A percentile compares a stretch with the other conserved stretches of the same genome.
Evolutionary conservation across 2,113 vertebrate species (phyloP).

Genomic region (Siphamia tubifer): DNA sequence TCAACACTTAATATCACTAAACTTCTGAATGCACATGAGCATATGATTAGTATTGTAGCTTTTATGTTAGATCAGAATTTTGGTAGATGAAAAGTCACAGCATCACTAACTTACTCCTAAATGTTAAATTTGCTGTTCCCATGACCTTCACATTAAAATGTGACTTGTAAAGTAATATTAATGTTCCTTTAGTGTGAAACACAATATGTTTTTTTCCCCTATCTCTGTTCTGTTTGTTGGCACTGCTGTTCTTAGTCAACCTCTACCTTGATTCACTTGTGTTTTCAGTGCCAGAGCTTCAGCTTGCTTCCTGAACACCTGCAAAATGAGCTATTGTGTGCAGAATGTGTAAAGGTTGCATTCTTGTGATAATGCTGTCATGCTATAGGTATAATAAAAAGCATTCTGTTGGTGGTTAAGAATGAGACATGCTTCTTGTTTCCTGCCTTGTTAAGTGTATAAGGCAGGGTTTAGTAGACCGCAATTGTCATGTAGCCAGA

Average conservation of each 20-base stretch:
- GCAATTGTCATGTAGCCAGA: constrained; percentile 54
- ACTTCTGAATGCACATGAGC: background rate
- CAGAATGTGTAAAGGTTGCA: constrained; percentile 26
- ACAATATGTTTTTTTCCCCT: background rate
- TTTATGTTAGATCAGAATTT: no score
- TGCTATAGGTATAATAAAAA: constrained; percentile 21
- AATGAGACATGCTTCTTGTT: constrained; percentile 15
- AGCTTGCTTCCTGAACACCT: background rate
- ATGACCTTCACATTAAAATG: no score
- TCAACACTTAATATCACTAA: background rate
- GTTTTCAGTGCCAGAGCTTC: constrained; percentile 22
- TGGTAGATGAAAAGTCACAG: no score
- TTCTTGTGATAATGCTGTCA: constrained; percentile 21
- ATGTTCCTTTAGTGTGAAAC: background rate
- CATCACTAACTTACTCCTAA: no score
- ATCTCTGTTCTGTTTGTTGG: background rate
- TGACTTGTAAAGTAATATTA: no score
- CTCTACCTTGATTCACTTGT: constrained; percentile 20
- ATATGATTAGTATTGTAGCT: background rate
- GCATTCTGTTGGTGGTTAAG: constrained; percentile 50
- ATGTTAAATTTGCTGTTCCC: no score
- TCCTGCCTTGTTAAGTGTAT: constrained; percentile 41
- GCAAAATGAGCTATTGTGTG: constrained; percentile 12
- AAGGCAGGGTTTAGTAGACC: constrained; percentile 53
- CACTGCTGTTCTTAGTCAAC: background rate